A percentile compares a stretch with the other conserved stretches of the same genome.
phyloP scores from a whole-genome alignment of 2,888 invertebrate genomes.

The Hipparchia sbordonii region DNA sequence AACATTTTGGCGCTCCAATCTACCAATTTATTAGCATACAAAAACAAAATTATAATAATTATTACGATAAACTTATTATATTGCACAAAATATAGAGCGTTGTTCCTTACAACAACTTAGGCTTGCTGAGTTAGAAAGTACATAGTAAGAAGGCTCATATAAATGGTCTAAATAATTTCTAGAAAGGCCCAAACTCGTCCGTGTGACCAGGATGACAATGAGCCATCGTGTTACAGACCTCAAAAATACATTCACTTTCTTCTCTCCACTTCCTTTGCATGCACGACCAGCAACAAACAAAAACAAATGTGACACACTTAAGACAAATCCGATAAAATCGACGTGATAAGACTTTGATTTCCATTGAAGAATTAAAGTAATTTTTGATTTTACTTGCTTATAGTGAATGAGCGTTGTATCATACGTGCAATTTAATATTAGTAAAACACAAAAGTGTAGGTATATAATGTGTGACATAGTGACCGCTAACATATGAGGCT shows the following conservation, averaged over 20 bases:
- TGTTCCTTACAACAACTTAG: not conserved
- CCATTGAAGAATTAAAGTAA: constrained; percentile 42
- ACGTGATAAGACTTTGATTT: constrained; percentile 29
- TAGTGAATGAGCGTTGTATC: constrained; percentile 18
- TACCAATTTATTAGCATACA: no score
- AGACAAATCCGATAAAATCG: constrained; percentile 11
- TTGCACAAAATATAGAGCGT: no score
- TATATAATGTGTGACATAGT: constrained; percentile 31
- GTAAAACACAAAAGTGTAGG: not conserved
- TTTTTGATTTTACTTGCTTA: constrained; percentile 23
- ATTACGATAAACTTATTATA: no score
- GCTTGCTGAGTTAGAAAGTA: not conserved
- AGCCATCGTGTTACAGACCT: constrained; percentile 43
- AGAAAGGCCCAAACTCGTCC: constrained; percentile 29
- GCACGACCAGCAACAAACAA: constrained; percentile 53
- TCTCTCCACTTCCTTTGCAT: constrained; percentile 59
- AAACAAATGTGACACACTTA: constrained; percentile 57
- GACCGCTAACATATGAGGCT: constrained; percentile 48
- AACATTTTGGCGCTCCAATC: no score
- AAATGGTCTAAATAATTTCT: constrained; percentile 22
- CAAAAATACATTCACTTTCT: constrained; percentile 64
- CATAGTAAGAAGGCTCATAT: not conserved
- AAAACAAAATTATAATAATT: no score
- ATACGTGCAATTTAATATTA: not conserved
- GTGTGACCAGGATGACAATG: constrained; percentile 33